Evolutionary conservation across 2,113 vertebrate species (phyloP).

Genomic region (Dasypus novemcinctus): DNA sequence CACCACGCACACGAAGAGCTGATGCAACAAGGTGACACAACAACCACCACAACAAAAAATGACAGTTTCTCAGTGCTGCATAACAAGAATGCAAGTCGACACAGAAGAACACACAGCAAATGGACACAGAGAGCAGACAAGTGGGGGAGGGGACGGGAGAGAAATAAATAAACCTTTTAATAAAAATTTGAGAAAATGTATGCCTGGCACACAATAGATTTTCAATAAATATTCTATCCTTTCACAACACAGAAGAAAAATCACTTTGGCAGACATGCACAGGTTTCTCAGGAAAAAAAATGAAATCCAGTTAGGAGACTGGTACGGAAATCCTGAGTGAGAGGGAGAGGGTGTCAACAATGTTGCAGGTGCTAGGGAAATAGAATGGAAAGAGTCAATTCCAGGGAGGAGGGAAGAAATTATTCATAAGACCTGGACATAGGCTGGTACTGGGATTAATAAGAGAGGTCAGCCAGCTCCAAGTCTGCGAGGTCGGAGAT

Average conservation of each 20-base stretch:
- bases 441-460: not conserved
- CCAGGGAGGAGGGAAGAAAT: not conserved
- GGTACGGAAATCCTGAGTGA: not conserved
- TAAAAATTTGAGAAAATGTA: not conserved
- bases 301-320: not conserved
- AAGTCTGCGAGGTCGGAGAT: not conserved
- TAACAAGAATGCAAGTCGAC: no score
- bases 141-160: no score
- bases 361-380: not conserved
- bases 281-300: not conserved
- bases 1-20: no score
- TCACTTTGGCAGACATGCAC: not conserved
- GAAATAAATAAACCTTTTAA: no score
- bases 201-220: not conserved
- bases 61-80: no score
- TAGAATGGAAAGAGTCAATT: not conserved
- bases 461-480: not conserved
- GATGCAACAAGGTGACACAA: no score
- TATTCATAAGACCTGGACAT: not conserved
- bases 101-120: no score
- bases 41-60: no score
- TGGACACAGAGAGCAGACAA: no score
- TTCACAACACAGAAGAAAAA: not conserved
- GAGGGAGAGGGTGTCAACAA: not conserved
- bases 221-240: not conserved